phyloP scores from a whole-genome alignment of 2,888 invertebrate species.

The Scelioninae gen. 1 region DNA sequence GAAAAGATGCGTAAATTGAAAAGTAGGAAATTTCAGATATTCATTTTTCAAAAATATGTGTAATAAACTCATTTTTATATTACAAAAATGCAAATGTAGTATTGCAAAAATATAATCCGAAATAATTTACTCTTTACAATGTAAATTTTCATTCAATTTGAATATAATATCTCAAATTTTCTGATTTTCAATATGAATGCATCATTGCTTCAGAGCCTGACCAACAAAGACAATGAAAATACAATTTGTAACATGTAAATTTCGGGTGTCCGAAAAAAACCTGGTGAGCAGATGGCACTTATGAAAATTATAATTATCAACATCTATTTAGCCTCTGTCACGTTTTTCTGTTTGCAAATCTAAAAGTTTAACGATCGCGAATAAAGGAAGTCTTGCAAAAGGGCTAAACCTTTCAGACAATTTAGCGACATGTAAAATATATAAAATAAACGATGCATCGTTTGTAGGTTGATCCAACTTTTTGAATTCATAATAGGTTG shows the following conservation, averaged over 20 bases:
- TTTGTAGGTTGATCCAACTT: conserved; percentile 2
- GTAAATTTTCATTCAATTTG: no score
- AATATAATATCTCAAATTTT: no score
- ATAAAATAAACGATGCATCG: conserved; percentile 1
- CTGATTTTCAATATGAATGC: not conserved
- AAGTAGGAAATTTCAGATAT: no score
- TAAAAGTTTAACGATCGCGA: no score
- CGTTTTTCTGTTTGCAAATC: no score
- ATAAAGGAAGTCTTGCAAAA: not conserved
- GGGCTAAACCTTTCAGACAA: not conserved
- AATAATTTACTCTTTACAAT: no score
- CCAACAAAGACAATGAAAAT: conserved; percentile 75
- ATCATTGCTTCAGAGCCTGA: conserved; percentile 43
- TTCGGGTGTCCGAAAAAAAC: conserved; percentile 72
- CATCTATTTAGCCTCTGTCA: no score
- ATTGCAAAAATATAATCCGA: no score
- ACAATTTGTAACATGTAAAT: conserved; percentile 76
- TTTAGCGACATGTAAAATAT: conserved; percentile 9
- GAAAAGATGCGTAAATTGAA: not conserved
- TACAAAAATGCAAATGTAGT: no score
- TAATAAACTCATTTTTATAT: no score
- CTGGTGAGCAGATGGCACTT: conserved; percentile 37
- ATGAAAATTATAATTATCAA: not conserved
- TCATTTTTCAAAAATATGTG: no score
- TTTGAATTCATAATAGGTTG: conserved; percentile 28